Base-by-base conservation (phyloP, 2,113 vertebrate species). In the Microcebus ravelobensis region DNA sequence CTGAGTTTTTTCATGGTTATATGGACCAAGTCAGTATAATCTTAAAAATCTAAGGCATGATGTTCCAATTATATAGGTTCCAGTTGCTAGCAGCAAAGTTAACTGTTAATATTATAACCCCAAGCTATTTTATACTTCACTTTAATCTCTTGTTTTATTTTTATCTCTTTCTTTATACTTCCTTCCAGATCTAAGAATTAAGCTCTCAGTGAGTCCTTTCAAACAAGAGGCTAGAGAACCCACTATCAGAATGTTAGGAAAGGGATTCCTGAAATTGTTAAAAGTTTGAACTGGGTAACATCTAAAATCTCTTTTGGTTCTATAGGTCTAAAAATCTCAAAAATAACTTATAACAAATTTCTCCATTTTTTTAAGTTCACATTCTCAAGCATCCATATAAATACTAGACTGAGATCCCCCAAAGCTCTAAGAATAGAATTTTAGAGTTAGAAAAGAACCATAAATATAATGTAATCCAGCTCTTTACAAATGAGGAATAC, bases 401-500 rank as follows among this genome's bases (percentile, higher is more conserved):
- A 74, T 39, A 42, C 50, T 81, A 89, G 36, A 68, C 6, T 67
- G 39, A 91, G 39, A 91, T 55, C 1, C 39, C 29, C 23, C 57
- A 87, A 82, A 77, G 10, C 25, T 10, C 34, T 48, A 94, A 29
- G 50, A 70, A 74, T 36, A 70, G 34, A 90, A 95, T 91, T 95
- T 96, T 92, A 94, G 61, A 94, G 14, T 17, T 81, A 84, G 20
- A 84, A 76, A 76, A 61, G 14, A 73, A 90, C 14, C 8, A 74
- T 29, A 73, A 83, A 91, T 27, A 36, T 65, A 87, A 63, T 61
- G 31, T 18, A 90, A 57, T 52, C 31, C 18, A 91, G 25, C 11
- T 18, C 29, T 92, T 92, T 83, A 87, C 4, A 85, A 55, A 77
- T 71, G n/a, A 94, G 31, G 25, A 70, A 59, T 39, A 80, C 45